Conservation (phyloP, 2,888 invertebrate species). For the Andrena fulva region DNA sequence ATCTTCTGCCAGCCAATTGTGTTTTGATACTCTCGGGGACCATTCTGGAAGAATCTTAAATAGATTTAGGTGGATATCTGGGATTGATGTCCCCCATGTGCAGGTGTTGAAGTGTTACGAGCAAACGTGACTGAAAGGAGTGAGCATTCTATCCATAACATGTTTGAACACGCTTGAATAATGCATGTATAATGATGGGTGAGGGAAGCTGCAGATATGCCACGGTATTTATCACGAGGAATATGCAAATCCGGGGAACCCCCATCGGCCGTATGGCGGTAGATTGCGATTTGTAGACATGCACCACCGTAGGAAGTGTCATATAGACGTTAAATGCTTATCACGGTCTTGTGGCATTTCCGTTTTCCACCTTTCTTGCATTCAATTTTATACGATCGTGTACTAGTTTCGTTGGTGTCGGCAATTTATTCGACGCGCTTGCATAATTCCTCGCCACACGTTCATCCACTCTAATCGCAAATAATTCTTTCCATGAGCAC, state of each 20-base stretch:
- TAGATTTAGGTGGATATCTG: neutral
- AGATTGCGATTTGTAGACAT: neutral
- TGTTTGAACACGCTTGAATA: conserved; percentile 1
- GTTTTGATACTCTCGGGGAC: too few relatives aligned
- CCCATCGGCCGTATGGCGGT: conserved; percentile 16
- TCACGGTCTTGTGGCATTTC: conserved; percentile 29
- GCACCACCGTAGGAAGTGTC: neutral
- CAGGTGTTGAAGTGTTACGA: neutral
- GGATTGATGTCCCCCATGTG: neutral
- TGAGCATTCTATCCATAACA: neutral
- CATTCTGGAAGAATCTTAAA: neutral
- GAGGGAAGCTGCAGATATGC: neutral
- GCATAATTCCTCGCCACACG: conserved; percentile 13
- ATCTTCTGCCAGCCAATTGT: neutral
- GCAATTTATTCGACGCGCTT: conserved; percentile 9
- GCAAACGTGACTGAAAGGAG: neutral
- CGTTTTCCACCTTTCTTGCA: conserved; percentile 22
- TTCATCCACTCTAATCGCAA: neutral
- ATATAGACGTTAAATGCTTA: conserved; percentile 7
- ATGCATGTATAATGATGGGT: conserved; percentile 15
- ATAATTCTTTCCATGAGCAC: neutral
- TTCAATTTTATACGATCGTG: conserved; percentile 37
- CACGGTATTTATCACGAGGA: conserved; percentile 22
- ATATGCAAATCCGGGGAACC: conserved; percentile 39
- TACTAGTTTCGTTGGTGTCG: conserved; percentile 13